phyloP scores from a whole-genome alignment of 2,797 vertebrate genomes.

The Myripristis murdjan region DNA sequence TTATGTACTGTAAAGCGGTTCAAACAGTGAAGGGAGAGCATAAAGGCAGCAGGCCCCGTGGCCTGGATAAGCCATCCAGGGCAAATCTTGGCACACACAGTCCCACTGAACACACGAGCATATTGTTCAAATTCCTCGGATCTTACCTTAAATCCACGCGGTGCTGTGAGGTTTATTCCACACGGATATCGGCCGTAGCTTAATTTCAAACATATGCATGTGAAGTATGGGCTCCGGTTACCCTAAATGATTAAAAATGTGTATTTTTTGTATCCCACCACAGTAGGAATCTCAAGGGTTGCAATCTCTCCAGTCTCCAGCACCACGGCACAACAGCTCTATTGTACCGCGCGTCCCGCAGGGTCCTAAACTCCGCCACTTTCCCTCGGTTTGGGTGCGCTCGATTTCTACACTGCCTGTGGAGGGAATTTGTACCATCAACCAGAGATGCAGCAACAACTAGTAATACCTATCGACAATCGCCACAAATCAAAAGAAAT shows the following conservation, averaged over 20 bases:
- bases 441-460: neutral
- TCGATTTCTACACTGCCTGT: constrained; percentile 47
- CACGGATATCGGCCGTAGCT: constrained; percentile 2
- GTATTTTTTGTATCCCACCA: constrained; percentile 60
- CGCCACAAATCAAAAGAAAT: neutral
- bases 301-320: constrained; percentile 77
- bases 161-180: constrained; percentile 36
- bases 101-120: constrained; percentile 74
- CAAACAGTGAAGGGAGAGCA: neutral
- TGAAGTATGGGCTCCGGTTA: neutral
- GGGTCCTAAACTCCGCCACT: constrained; percentile 91
- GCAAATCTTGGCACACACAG: constrained; percentile 73
- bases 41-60: constrained; percentile 71
- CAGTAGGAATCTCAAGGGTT: constrained; percentile 75
- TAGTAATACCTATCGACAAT: neutral
- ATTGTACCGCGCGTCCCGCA: constrained; percentile 91
- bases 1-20: neutral
- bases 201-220: neutral
- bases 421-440: neutral
- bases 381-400: constrained; percentile 72
- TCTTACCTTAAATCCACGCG: constrained; percentile 80
- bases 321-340: constrained; percentile 91
- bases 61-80: constrained; percentile 75
- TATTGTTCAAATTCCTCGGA: constrained; percentile 75
- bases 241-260: neutral